These are phyloP conservation scores for Ploceus nigricollis DNA, from an alignment of 2,113 vertebrate genomes.

Conservation along the genomic window DNA sequence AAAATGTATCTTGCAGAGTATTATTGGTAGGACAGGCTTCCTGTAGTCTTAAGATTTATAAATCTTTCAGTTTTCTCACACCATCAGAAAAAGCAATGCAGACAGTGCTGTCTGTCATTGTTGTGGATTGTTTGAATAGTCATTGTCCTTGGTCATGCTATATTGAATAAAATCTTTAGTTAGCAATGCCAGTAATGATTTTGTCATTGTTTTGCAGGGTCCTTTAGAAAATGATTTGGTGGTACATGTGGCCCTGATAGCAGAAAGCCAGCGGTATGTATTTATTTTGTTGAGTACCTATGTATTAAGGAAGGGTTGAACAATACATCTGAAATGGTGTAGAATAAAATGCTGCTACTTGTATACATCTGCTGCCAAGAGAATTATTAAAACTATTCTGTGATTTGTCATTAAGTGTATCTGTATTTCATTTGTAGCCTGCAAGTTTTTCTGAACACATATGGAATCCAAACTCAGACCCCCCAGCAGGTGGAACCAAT, in stretches of 20 bases:
- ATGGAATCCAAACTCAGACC: conserved; percentile 96
- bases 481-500: conserved; percentile 98
- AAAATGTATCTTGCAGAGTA: conserved; percentile 5
- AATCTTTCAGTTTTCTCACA: conserved; percentile 7
- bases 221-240: conserved; percentile 95
- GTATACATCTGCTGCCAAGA: background rate
- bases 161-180: background rate
- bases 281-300: background rate
- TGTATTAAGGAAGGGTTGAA: background rate
- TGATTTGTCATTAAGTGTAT: background rate
- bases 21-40: background rate
- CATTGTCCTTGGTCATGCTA: background rate
- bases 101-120: background rate
- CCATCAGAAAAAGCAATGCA: background rate
- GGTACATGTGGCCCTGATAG: conserved; percentile 90
- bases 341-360: background rate
- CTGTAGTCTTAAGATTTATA: background rate
- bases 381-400: background rate
- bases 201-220: conserved; percentile 77
- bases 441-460: conserved; percentile 98
- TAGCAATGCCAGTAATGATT: background rate
- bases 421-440: conserved; percentile 72
- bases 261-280: conserved; percentile 95
- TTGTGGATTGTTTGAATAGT: background rate
- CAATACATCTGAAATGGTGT: background rate